A percentile compares a stretch with the other conserved stretches of the same genome.
Conservation (phyloP, 92 coral and sea anemone species). For the Diadumene lineata region DNA sequence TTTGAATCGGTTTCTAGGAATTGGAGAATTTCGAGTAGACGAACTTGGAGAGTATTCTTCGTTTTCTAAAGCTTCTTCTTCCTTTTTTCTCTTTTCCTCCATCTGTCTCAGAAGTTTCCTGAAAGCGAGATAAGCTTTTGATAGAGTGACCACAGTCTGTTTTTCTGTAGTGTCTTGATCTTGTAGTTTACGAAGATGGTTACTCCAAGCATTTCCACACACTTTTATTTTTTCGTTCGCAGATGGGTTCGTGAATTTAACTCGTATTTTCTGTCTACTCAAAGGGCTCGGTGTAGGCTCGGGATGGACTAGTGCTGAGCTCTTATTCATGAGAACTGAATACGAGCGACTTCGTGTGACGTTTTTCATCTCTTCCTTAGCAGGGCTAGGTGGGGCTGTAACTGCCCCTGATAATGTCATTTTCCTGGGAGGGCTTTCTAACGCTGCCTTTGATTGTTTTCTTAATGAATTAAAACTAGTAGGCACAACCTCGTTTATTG, state of each 20-base stretch:
- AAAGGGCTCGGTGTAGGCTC: constrained; percentile 36
- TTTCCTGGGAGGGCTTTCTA: neutral
- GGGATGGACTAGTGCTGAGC: constrained; percentile 6
- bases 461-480: constrained; percentile 43
- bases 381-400: constrained; percentile 30
- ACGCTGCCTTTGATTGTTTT: constrained; percentile 22
- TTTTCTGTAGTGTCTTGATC: constrained; percentile 23
- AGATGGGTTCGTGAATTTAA: constrained; percentile 31
- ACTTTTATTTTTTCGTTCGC: constrained; percentile 40
- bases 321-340: constrained; percentile 3
- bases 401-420: neutral
- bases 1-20: constrained; percentile 15
- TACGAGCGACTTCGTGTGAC: neutral
- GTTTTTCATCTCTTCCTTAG: neutral
- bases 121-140: constrained; percentile 61
- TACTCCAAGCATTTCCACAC: constrained; percentile 45
- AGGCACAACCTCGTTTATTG: neutral
- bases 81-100: constrained; percentile 41
- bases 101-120: constrained; percentile 44
- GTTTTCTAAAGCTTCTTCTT: constrained; percentile 16
- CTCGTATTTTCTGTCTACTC: constrained; percentile 34
- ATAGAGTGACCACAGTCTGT: constrained; percentile 32
- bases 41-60: constrained; percentile 25
- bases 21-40: constrained; percentile 34
- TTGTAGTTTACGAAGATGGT: constrained; percentile 50